phyloP scores from a whole-genome alignment of 2,888 invertebrate genomes.

The Limulus polyphemus region DNA sequence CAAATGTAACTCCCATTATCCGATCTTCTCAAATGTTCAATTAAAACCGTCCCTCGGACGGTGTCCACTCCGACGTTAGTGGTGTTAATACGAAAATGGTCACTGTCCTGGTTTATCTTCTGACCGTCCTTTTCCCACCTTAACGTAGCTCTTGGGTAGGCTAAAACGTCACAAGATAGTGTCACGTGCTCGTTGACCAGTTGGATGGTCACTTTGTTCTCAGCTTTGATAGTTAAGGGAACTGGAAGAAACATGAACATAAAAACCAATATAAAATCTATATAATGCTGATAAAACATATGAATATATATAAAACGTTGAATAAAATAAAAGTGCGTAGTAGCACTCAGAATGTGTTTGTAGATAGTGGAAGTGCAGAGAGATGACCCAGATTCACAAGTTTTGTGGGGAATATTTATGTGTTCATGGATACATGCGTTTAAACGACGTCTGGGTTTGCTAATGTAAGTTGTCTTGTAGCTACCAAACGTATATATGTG shows the following conservation, averaged over 20 bases:
- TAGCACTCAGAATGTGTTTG: no score
- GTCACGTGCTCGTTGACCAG: slow-evolving; percentile 14
- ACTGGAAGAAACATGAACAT: slow-evolving; percentile 10
- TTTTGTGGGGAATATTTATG: no score
- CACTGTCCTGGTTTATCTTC: not conserved
- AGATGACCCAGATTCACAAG: no score
- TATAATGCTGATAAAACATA: no score
- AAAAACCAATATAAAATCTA: no score
- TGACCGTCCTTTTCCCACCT: slow-evolving; percentile 22
- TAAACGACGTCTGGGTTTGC: no score
- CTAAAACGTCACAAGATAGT: slow-evolving; percentile 21
- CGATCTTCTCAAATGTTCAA: slow-evolving; percentile 11
- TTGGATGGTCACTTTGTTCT: slow-evolving; percentile 10
- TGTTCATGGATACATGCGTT: no score
- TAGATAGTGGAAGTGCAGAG: no score
- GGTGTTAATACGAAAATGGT: slow-evolving; percentile 1
- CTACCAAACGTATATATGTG: no score
- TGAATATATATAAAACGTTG: no score
- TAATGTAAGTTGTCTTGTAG: no score
- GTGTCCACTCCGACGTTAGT: slow-evolving; percentile 12
- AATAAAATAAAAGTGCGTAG: no score
- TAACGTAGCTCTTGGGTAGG: slow-evolving; percentile 19
- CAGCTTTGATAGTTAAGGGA: slow-evolving; percentile 18
- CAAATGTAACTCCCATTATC: slow-evolving; percentile 22
- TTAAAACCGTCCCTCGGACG: slow-evolving; percentile 13